A percentile compares a stretch with the other conserved stretches of the same genome.
Evolutionary conservation across 1,140 invertebrate species (phyloP).

Genomic region (Battus philenor): DNA sequence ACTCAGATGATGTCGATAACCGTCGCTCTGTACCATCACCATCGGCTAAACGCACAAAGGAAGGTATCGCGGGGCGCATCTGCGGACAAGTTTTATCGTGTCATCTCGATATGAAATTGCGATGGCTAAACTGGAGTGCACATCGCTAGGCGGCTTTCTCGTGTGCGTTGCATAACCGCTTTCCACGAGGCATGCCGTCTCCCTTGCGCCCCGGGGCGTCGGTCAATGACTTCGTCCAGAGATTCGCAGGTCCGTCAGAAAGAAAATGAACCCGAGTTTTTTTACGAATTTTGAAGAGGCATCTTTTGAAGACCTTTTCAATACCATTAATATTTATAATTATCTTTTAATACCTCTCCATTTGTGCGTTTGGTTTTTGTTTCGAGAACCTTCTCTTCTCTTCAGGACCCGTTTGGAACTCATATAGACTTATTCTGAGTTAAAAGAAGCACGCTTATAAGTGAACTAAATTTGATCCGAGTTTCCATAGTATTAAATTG

Average conservation of each 20-base stretch:
- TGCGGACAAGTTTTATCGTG: conserved; percentile 22
- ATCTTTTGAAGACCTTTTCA: not conserved
- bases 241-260: conserved; percentile 17
- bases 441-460: too few relatives aligned
- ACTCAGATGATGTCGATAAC: too few relatives aligned
- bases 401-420: too few relatives aligned
- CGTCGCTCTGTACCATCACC: too few relatives aligned
- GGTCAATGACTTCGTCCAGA: conserved; percentile 52
- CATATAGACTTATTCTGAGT: too few relatives aligned
- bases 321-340: conserved; percentile 15
- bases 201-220: conserved; percentile 43
- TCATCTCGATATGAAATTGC: conserved; percentile 31
- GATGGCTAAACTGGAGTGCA: conserved; percentile 21
- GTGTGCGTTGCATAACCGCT: conserved; percentile 64
- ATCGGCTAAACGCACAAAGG: too few relatives aligned
- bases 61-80: too few relatives aligned
- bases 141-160: conserved; percentile 46
- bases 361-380: not conserved
- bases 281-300: conserved; percentile 15
- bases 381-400: too few relatives aligned
- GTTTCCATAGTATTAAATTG: too few relatives aligned
- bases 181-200: conserved; percentile 51
- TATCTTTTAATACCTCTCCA: conserved; percentile 1
- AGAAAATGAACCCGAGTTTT: conserved; percentile 11
- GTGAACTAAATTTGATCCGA: too few relatives aligned